Evolutionary conservation across 2,888 invertebrate genomes (phyloP).

Genomic region (Crioceris asparagi): DNA sequence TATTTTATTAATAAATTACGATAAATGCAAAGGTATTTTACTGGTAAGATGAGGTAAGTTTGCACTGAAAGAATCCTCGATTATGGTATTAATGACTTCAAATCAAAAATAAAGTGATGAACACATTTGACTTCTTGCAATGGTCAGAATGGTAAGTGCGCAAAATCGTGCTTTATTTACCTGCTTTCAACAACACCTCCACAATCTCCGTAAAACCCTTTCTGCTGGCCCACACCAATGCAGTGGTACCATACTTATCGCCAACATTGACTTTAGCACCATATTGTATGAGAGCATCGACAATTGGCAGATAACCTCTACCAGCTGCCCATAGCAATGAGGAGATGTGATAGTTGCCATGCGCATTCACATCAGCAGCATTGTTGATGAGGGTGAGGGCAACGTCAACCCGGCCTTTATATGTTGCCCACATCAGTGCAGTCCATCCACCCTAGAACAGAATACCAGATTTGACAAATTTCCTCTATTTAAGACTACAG

Average conservation of each 20-base stretch:
- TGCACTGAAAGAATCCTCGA: too few species aligned
- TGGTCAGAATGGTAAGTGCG: too few species aligned
- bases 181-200: slow-evolving; percentile 68
- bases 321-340: slow-evolving; percentile 94
- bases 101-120: too few species aligned
- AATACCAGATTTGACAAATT: too few species aligned
- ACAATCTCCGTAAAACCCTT: slow-evolving; percentile 82
- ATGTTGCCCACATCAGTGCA: slow-evolving; percentile 94
- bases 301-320: slow-evolving; percentile 79
- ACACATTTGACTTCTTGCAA: too few species aligned
- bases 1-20: too few species aligned
- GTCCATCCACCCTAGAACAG: slow-evolving; percentile 90
- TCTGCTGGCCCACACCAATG: slow-evolving; percentile 91
- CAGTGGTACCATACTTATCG: slow-evolving; percentile 95
- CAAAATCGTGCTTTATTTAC: slow-evolving; percentile 62
- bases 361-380: slow-evolving; percentile 88
- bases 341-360: slow-evolving; percentile 89
- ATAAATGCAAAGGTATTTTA: too few species aligned
- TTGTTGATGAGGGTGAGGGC: slow-evolving; percentile 69
- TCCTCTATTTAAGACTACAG: too few species aligned
- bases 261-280: slow-evolving; percentile 93
- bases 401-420: slow-evolving; percentile 69
- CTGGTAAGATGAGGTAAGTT: too few species aligned
- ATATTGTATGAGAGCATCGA: slow-evolving; percentile 66
- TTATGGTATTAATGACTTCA: too few species aligned